Evolutionary conservation across 1,140 invertebrate species (phyloP).

Genomic region (Bombus impatiens): DNA sequence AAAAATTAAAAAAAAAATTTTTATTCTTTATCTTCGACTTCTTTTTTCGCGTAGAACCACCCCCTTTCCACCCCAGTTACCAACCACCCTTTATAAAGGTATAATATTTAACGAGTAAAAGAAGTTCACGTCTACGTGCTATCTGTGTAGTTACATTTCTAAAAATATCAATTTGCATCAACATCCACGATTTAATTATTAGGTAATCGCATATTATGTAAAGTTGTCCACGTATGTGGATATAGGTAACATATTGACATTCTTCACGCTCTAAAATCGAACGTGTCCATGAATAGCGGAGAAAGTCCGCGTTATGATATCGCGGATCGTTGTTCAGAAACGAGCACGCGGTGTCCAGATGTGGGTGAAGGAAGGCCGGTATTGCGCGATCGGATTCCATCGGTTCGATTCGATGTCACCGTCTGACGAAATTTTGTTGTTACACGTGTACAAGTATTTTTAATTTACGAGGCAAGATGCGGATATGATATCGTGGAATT

Average conservation of each 20-base stretch:
- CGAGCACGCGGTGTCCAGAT: slow-evolving; percentile 23
- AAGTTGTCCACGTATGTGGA: not conserved
- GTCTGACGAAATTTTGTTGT: slow-evolving; percentile 26
- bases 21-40: too few relatives aligned
- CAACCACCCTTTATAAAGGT: too few relatives aligned
- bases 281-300: slow-evolving; percentile 10
- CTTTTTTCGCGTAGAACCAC: too few relatives aligned
- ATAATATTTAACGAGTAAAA: too few relatives aligned
- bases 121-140: too few relatives aligned
- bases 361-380: slow-evolving; percentile 52
- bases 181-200: not conserved
- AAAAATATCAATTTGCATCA: too few relatives aligned
- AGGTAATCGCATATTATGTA: not conserved
- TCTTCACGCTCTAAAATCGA: not conserved
- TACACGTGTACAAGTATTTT: slow-evolving; percentile 17
- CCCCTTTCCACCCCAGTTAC: too few relatives aligned
- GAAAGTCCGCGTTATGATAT: slow-evolving; percentile 37
- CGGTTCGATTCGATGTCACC: slow-evolving; percentile 18
- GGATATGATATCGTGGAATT: not conserved
- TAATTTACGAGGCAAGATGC: not conserved
- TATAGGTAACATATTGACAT: not conserved
- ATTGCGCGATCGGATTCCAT: slow-evolving; percentile 41
- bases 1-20: too few relatives aligned
- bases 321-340: slow-evolving; percentile 8
- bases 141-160: too few relatives aligned